phyloP scores from a whole-genome alignment of 2,888 invertebrate species.

The Mesorhabditis spiculigera region DNA sequence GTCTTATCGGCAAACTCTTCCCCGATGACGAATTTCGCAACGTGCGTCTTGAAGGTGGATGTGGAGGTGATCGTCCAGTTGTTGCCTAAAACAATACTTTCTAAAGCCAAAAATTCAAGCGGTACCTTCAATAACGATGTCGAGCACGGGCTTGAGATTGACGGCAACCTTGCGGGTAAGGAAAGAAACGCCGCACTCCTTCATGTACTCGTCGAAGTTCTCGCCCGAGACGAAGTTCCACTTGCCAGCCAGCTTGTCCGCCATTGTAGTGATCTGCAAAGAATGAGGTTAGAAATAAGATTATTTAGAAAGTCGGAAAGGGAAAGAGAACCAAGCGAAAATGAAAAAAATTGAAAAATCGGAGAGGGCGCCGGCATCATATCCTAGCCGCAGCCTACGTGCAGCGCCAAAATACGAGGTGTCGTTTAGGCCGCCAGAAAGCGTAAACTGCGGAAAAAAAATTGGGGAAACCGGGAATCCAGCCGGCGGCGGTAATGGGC shows the following conservation, averaged over 20 bases:
- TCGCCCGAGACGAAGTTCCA: constrained; percentile 53
- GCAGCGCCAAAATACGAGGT: too few species aligned
- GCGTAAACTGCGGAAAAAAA: too few species aligned
- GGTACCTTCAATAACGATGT: constrained; percentile 37
- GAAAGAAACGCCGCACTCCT: constrained; percentile 50
- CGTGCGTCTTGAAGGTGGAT: constrained; percentile 56
- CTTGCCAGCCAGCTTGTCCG: constrained; percentile 37
- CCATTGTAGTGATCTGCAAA: background rate
- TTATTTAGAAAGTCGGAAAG: too few species aligned
- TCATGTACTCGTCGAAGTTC: constrained; percentile 55
- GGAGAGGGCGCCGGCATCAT: too few species aligned
- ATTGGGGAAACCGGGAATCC: too few species aligned
- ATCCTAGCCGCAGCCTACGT: too few species aligned
- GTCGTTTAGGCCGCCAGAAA: too few species aligned
- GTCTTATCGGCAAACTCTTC: constrained; percentile 48
- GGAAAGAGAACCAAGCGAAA: too few species aligned
- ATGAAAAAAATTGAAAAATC: too few species aligned
- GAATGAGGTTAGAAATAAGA: too few species aligned
- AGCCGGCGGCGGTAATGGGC: too few species aligned
- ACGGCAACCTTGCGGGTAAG: constrained; percentile 50
- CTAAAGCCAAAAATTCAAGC: background rate
- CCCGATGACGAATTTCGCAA: constrained; percentile 47
- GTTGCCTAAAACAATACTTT: constrained; percentile 14
- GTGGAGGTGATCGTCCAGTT: constrained; percentile 15
- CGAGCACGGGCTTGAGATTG: constrained; percentile 49